Conservation (phyloP, 2,888 invertebrate species). For the Drosophila nr. perissopoda region DNA sequence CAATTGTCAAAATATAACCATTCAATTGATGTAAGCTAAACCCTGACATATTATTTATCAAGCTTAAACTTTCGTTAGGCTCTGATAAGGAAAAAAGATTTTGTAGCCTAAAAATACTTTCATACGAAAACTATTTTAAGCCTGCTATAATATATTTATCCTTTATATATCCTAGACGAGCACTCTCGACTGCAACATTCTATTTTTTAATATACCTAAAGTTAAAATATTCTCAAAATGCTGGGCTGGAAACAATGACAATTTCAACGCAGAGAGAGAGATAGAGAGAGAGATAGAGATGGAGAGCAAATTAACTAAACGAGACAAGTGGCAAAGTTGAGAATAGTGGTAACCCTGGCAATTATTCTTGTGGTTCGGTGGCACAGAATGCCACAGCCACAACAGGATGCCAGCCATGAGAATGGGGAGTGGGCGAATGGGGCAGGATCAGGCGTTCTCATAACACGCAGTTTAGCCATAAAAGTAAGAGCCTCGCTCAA, state of each 20-base stretch:
- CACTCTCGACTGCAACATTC: background rate
- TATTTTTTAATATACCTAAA: background rate
- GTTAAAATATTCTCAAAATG: background rate
- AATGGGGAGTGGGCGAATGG: background rate
- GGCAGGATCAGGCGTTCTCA: slow-evolving; percentile 1
- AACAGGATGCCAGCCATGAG: slow-evolving; percentile 30
- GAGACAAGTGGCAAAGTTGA: slow-evolving; percentile 17
- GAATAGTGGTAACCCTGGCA: slow-evolving; percentile 39
- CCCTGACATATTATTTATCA: background rate
- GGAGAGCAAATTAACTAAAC: slow-evolving; percentile 42
- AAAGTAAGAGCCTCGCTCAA: slow-evolving; percentile 57
- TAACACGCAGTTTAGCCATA: slow-evolving; percentile 38
- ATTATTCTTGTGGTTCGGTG: slow-evolving; percentile 61
- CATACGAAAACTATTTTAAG: too few relatives aligned
- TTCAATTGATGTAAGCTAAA: background rate
- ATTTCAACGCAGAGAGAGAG: slow-evolving; percentile 5
- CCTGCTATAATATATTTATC: background rate
- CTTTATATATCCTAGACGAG: too few relatives aligned
- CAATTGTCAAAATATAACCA: background rate
- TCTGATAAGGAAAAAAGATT: background rate
- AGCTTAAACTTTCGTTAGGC: background rate
- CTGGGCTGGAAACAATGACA: slow-evolving; percentile 20
- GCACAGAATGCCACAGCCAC: slow-evolving; percentile 28
- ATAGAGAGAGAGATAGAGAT: background rate
- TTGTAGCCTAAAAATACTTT: background rate